These are phyloP conservation scores for Lichenostomus cassidix DNA, from an alignment of 2,113 vertebrate genomes.

Conservation along the genomic window DNA sequence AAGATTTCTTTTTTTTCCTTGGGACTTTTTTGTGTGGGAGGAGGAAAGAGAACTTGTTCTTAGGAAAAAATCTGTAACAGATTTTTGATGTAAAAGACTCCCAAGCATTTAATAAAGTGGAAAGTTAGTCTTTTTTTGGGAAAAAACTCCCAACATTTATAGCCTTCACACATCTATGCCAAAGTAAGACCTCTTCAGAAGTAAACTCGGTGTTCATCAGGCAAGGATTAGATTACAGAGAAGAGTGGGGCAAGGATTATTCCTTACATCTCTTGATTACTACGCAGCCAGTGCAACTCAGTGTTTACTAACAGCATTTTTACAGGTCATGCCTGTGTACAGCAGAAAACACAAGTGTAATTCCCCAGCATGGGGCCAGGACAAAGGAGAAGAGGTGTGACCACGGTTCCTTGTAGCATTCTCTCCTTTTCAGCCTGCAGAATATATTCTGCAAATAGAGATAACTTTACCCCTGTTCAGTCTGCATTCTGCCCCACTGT, in stretches of 20 bases:
- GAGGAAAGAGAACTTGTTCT: not conserved
- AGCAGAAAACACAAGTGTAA: not conserved
- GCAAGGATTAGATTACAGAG: not conserved
- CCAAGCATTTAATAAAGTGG: conserved; percentile 12
- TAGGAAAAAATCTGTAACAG: conserved; percentile 36
- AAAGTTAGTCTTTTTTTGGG: not conserved
- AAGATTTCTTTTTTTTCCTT: conserved; percentile 35
- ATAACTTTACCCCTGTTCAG: not conserved
- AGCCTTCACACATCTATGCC: not conserved
- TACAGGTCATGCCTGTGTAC: not conserved
- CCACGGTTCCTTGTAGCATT: not conserved
- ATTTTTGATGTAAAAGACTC: conserved; percentile 31
- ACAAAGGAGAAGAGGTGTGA: not conserved
- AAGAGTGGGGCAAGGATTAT: not conserved
- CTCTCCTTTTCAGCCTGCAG: not conserved
- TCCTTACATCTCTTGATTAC: not conserved
- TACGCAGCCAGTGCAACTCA: not conserved
- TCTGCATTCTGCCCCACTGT: not conserved
- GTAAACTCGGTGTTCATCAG: not conserved
- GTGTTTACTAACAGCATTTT: not conserved
- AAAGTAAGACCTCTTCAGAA: conserved; percentile 1
- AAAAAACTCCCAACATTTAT: not conserved
- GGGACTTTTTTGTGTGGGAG: not conserved
- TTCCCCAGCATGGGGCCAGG: fast-evolving
- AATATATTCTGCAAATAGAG: not conserved